Evolutionary conservation across 2,797 vertebrate species (phyloP).

Genomic region (Sitta carolinensis): DNA sequence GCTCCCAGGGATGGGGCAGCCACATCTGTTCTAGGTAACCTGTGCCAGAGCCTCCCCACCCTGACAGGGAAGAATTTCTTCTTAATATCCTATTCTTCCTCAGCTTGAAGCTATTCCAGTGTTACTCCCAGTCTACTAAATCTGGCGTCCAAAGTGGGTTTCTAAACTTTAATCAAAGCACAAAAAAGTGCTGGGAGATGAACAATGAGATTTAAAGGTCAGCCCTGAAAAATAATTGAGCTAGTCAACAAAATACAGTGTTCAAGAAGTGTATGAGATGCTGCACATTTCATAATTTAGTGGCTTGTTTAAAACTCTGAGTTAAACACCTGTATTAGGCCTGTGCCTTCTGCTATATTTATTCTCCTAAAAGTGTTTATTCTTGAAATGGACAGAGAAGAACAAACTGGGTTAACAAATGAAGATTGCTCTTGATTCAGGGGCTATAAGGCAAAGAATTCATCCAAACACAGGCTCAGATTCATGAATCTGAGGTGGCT

Average conservation of each 20-base stretch:
- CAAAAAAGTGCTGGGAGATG: neutral
- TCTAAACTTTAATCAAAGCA: neutral
- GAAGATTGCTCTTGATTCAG: neutral
- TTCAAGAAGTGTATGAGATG: neutral
- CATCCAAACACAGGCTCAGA: accelerated
- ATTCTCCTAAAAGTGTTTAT: neutral
- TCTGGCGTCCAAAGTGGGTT: neutral
- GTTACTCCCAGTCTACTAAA: neutral
- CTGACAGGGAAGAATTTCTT: neutral
- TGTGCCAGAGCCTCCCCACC: neutral
- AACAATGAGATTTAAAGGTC: neutral
- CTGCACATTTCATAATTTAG: neutral
- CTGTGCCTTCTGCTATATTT: neutral
- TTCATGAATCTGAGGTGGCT: neutral
- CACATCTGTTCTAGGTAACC: neutral
- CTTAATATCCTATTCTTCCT: neutral
- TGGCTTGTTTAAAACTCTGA: neutral
- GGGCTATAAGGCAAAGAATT: neutral
- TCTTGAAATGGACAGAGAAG: neutral
- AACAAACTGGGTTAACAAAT: neutral
- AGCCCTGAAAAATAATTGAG: neutral
- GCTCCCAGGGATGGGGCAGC: accelerated
- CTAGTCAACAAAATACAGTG: neutral
- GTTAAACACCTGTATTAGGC: neutral
- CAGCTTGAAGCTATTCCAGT: neutral